Evolutionary conservation across 2,888 invertebrate species (phyloP), one percentile per base, ranked within the genome.

Genomic region (Acanthosepion lycidas): DNA sequence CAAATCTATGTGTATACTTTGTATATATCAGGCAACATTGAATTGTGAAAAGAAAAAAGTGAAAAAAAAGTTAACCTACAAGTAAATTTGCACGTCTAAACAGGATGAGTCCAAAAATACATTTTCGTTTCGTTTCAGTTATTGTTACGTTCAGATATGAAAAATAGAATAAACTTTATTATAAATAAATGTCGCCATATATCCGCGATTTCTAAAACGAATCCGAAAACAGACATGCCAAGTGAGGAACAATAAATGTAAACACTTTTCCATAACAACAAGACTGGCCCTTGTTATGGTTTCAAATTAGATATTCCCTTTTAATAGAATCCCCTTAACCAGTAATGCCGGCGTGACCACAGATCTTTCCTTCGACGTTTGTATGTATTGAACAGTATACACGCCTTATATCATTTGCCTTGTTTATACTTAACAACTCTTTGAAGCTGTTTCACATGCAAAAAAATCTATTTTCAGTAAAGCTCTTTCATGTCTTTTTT

Each of bases 371-470:
- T 6, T 6, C 23, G 9, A 78, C 78, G 78, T 33, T 78, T 78
- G n/a, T 78, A 78, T n/a, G n/a, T n/a, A 78, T 78, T n/a, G 78
- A n/a, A n/a, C n/a, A 78, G 33, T 78, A n/a, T 78, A 18, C n/a
- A 78, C n/a, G 6, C 15, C 2, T 15, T n/a, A n/a, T 15, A 78
- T 78, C 5, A 33, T 78, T 78, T 26, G 1, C 26, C 3, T 23
- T 9, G 18, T n/a, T 78, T 78, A 5, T 15, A n/a, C n/a, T n/a
- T 78, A 78, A 78, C 12, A 78, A n/a, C 78, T 12, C 78, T 78
- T 78, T 78, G 78, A 78, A 78, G 78, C 28, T n/a, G n/a, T 78
- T 78, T 78, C 78, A n/a, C 78, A 78, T 78, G 78, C 78, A 78
- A 78, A n/a, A 33, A 78, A 78, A 78, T 78, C 78, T 78, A 78